Percentiles rank a stretch among this genome's conserved stretches.
These are phyloP conservation scores for human (Homo sapiens) DNA, from an alignment of 2,113 vertebrate genomes.

Conservation along the genomic window GRCh38 chr1:240858501-240859000, in stretches of 20 bases:
- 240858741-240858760: too few species aligned
- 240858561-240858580: not conserved
- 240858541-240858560: not conserved
- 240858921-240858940: not conserved
- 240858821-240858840: not conserved
- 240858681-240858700: not conserved
- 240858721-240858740: not conserved
- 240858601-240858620: not conserved
- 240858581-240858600: not conserved
- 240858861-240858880: not conserved
- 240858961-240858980: not conserved
- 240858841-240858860: not conserved
- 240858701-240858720: not conserved
- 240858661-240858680: not conserved
- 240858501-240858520: not conserved
- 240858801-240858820: not conserved
- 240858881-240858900: not conserved
- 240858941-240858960: too few species aligned
- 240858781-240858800: not conserved
- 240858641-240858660: not conserved
- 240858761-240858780: too few species aligned
- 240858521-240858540: not conserved
- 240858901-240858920: not conserved
- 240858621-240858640: not conserved
- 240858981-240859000: not conserved